Conservation (phyloP, 2,888 invertebrate species). For the Atethmia centrago region DNA sequence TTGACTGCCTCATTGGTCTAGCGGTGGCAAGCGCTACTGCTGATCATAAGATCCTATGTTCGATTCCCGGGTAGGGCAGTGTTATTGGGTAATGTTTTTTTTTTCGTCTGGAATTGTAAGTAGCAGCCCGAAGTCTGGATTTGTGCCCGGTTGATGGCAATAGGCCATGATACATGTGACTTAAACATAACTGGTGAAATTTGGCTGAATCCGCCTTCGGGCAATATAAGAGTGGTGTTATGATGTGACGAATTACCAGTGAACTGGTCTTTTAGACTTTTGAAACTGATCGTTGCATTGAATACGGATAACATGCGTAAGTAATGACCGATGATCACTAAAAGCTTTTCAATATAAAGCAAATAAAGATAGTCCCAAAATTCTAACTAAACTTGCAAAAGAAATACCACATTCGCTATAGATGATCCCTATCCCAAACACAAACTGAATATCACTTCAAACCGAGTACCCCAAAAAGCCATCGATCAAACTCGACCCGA, state of each 20-base stretch:
- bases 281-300: not conserved
- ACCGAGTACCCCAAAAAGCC: conserved; percentile 75
- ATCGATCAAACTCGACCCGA: conserved; percentile 83
- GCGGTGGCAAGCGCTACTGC: not conserved
- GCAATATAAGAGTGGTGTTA: no score
- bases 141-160: no score
- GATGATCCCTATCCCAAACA: conserved; percentile 24
- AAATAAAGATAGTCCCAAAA: not conserved
- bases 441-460: conserved; percentile 64
- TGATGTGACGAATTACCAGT: conserved; percentile 1
- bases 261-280: conserved; percentile 1
- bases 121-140: no score
- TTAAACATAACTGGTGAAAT: no score
- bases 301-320: not conserved
- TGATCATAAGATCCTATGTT: not conserved
- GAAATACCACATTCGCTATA: conserved; percentile 46
- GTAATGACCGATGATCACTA: not conserved
- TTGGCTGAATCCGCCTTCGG: no score
- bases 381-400: conserved; percentile 18
- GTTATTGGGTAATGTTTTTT: no score
- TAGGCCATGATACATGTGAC: no score
- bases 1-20: not conserved
- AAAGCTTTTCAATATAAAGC: not conserved
- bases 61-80: not conserved
- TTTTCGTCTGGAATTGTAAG: no score